Evolutionary conservation across 2,797 vertebrate species (phyloP).

Genomic region (Sebastes taczanowskii): DNA sequence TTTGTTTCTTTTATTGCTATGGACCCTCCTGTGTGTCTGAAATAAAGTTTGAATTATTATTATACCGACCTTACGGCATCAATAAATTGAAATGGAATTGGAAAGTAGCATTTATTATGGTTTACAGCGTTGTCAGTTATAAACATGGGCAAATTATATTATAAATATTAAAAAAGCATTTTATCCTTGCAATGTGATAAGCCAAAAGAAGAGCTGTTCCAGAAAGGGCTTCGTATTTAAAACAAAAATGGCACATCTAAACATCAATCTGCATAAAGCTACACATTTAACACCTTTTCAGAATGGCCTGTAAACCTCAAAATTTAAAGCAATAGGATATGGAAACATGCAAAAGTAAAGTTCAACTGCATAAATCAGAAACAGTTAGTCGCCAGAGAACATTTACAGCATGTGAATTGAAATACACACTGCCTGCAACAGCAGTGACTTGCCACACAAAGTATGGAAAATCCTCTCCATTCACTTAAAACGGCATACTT

Average conservation of each 20-base stretch:
- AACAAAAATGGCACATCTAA: slow-evolving; percentile 48
- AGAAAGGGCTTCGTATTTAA: slow-evolving; percentile 29
- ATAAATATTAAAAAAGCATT: slow-evolving; percentile 51
- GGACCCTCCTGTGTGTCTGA: too few species aligned
- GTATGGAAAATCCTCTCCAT: not conserved
- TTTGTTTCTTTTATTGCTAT: too few species aligned
- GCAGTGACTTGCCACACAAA: slow-evolving; percentile 9
- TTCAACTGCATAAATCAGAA: slow-evolving; percentile 17
- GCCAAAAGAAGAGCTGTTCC: slow-evolving; percentile 22
- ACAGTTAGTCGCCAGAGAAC: slow-evolving; percentile 16
- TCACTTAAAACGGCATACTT: slow-evolving; percentile 12
- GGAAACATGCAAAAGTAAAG: slow-evolving; percentile 54
- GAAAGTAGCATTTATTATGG: slow-evolving; percentile 64
- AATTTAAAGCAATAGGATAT: slow-evolving; percentile 29
- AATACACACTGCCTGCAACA: slow-evolving; percentile 18
- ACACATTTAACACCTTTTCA: slow-evolving; percentile 33
- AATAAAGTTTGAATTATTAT: too few species aligned
- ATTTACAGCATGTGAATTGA: slow-evolving; percentile 38
- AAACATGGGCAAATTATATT: slow-evolving; percentile 60
- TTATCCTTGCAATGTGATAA: slow-evolving; percentile 30
- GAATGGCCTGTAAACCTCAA: slow-evolving; percentile 26
- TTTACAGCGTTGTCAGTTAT: slow-evolving; percentile 48
- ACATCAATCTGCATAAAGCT: slow-evolving; percentile 42
- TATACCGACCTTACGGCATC: not conserved
- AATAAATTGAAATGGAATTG: slow-evolving; percentile 30